These are phyloP conservation scores for Neotoxoptera formosana DNA, from an alignment of 1,140 invertebrate species.

Conservation along the genomic window DNA sequence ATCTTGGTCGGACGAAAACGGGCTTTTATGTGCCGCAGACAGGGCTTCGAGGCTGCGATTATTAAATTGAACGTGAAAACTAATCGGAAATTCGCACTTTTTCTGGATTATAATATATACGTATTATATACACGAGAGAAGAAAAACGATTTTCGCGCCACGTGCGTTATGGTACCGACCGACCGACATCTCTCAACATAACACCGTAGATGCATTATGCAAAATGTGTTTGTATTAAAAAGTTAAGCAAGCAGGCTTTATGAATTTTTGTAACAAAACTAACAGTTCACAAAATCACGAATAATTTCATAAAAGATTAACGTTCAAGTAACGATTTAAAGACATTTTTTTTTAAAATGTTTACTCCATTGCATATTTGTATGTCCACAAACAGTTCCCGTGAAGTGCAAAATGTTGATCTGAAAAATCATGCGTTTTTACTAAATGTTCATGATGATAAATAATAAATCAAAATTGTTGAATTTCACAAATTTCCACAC, in stretches of 20 bases:
- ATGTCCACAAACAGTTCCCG: no score
- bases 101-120: no score
- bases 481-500: no score
- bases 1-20: constrained; percentile 41
- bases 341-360: background rate
- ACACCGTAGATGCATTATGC: background rate
- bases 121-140: background rate
- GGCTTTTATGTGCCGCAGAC: constrained; percentile 28
- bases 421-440: no score
- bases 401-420: no score
- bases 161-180: background rate
- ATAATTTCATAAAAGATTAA: no score
- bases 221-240: background rate
- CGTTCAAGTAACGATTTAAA: no score
- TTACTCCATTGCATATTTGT: background rate
- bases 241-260: no score
- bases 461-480: no score
- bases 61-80: constrained; percentile 52
- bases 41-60: constrained; percentile 26
- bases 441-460: no score
- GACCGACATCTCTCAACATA: background rate
- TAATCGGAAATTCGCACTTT: constrained; percentile 34
- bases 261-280: no score
- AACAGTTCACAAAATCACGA: no score
- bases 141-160: background rate